These are phyloP conservation scores for Acrocephalus arundinaceus DNA, from an alignment of 2,113 vertebrate species.

Conservation along the genomic window DNA sequence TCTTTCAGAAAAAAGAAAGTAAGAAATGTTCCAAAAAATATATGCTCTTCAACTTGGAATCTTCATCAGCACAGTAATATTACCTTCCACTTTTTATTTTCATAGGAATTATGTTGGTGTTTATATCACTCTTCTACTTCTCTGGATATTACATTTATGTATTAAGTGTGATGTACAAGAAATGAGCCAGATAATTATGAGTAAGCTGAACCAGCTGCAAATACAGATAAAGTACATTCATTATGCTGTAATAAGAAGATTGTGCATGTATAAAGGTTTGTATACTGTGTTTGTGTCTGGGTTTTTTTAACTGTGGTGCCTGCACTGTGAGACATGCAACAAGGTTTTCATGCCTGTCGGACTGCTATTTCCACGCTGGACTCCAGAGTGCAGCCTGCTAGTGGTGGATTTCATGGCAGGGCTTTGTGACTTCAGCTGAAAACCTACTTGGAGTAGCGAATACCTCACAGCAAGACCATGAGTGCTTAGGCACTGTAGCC, in stretches of 20 bases:
- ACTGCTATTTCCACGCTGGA: neutral
- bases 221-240: slow-evolving; percentile 29
- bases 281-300: neutral
- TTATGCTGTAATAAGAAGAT: neutral
- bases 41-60: neutral
- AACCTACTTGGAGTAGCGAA: neutral
- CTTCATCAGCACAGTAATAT: neutral
- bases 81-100: neutral
- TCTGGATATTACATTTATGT: neutral
- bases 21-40: neutral
- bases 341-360: neutral
- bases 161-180: neutral
- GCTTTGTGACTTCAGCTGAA: neutral
- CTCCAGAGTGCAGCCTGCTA: neutral
- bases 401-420: neutral
- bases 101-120: neutral
- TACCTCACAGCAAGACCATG: neutral
- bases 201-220: slow-evolving; percentile 45
- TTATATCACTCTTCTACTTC: neutral
- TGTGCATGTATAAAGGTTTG: neutral
- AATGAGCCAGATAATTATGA: slow-evolving; percentile 33
- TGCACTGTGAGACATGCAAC: neutral
- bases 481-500: neutral
- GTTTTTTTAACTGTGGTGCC: neutral
- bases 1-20: neutral